A percentile compares a stretch with the other conserved stretches of the same genome.
Conservation (phyloP, 1,140 invertebrate species). For the Leptinotarsa texana region DNA sequence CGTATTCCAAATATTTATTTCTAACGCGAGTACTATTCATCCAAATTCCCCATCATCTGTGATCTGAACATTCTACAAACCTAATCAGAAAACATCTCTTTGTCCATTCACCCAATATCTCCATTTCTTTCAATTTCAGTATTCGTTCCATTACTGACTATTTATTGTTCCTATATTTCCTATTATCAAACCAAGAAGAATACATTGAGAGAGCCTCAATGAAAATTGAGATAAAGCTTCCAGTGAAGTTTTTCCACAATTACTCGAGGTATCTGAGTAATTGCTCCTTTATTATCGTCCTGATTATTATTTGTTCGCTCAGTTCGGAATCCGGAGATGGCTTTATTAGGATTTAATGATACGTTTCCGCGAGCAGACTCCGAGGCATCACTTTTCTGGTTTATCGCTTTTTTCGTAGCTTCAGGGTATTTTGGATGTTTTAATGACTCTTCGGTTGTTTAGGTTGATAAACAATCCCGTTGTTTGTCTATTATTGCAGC, state of each 20-base stretch:
- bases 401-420: slow-evolving; percentile 1
- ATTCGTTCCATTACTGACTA: too few relatives aligned
- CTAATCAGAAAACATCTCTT: too few relatives aligned
- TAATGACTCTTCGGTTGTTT: not conserved
- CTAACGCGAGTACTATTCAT: too few relatives aligned
- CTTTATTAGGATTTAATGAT: slow-evolving; percentile 25
- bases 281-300: slow-evolving; percentile 19
- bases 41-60: too few relatives aligned
- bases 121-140: not conserved
- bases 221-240: not conserved
- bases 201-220: not conserved
- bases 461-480: not conserved
- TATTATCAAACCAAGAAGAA: not conserved
- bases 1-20: too few relatives aligned
- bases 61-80: too few relatives aligned
- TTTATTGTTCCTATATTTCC: not conserved
- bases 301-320: slow-evolving; percentile 22
- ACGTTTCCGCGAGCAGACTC: slow-evolving; percentile 18
- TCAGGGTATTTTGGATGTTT: not conserved
- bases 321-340: slow-evolving; percentile 17
- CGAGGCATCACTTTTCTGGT: not conserved
- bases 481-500: too few relatives aligned
- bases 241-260: slow-evolving; percentile 19
- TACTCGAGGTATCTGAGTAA: slow-evolving; percentile 12
- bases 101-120: too few relatives aligned